phyloP scores from a whole-genome alignment of 2,113 vertebrate genomes.

The Phalacrocorax brasilianus region DNA sequence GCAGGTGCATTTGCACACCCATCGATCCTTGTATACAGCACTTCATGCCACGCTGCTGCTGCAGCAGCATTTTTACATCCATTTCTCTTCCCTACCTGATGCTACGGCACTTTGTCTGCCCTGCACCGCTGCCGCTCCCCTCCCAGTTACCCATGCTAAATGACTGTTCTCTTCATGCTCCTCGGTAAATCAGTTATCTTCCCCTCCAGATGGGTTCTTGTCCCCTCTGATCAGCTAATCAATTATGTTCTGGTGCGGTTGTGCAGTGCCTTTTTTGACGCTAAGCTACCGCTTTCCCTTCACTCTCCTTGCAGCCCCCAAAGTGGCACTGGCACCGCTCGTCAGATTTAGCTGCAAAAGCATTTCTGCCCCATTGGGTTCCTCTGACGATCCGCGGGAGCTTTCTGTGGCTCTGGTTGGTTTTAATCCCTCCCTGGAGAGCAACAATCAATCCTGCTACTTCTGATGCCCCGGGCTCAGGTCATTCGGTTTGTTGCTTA shows the following conservation, averaged over 20 bases:
- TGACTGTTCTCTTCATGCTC: not conserved
- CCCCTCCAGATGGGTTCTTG: not conserved
- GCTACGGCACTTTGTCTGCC: not conserved
- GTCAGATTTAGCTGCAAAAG: not conserved
- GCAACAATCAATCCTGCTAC: not conserved
- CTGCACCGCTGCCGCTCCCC: accelerated
- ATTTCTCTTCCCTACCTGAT: not conserved
- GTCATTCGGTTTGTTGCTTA: not conserved
- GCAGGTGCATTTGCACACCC: not conserved
- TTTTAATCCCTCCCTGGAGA: not conserved
- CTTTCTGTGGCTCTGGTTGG: not conserved
- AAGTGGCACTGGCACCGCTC: not conserved
- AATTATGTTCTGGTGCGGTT: not conserved
- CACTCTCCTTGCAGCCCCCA: accelerated
- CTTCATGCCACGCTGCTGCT: not conserved
- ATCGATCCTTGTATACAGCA: accelerated
- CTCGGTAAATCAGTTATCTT: not conserved
- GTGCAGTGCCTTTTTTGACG: not conserved
- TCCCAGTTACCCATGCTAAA: not conserved
- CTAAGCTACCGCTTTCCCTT: not conserved
- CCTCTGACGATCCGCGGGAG: accelerated
- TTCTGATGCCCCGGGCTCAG: not conserved
- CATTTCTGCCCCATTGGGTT: not conserved
- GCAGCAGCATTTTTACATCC: not conserved
- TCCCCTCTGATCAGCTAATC: conserved; percentile 19